Evolutionary conservation across 1,140 invertebrate genomes (phyloP).

Genomic region (Berghia stephanieae): DNA sequence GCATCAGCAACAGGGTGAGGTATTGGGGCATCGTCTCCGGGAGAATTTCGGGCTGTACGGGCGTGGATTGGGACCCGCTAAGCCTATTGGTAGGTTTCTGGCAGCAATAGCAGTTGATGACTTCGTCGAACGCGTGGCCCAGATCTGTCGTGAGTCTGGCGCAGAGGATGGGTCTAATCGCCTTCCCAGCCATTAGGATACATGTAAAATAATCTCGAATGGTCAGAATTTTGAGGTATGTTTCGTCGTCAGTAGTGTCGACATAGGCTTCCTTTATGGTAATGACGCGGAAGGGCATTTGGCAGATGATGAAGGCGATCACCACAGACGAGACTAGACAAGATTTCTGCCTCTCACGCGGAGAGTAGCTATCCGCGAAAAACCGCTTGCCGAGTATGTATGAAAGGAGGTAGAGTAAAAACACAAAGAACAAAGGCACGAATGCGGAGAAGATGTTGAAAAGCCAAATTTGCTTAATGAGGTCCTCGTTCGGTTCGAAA

Average conservation of each 20-base stretch:
- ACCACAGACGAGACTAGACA: slow-evolving; percentile 51
- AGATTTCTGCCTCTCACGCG: slow-evolving; percentile 48
- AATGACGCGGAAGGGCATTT: slow-evolving; percentile 49
- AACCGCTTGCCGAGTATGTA: slow-evolving; percentile 52
- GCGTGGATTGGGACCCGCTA: background rate
- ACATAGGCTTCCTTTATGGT: slow-evolving; percentile 44
- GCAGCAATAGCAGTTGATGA: slow-evolving; percentile 44
- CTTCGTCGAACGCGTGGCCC: slow-evolving; percentile 43
- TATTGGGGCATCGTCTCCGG: too few relatives aligned
- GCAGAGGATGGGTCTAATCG: slow-evolving; percentile 41
- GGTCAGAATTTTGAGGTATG: slow-evolving; percentile 34
- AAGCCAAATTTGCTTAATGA: slow-evolving; percentile 48
- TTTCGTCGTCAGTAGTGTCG: slow-evolving; percentile 10
- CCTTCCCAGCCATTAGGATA: slow-evolving; percentile 39
- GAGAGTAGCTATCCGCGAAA: slow-evolving; percentile 58
- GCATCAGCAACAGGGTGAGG: background rate
- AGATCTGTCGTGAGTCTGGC: slow-evolving; percentile 44
- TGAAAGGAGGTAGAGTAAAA: slow-evolving; percentile 51
- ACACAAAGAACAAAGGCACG: slow-evolving; percentile 49
- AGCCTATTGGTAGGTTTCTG: background rate
- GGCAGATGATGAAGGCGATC: slow-evolving; percentile 48
- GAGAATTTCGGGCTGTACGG: background rate
- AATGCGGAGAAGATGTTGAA: slow-evolving; percentile 50
- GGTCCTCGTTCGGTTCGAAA: slow-evolving; percentile 22
- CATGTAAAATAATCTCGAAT: slow-evolving; percentile 39